Evolutionary conservation across 1,140 invertebrate species (phyloP), one percentile per base, ranked within the genome.

Genomic region (Popillia japonica): DNA sequence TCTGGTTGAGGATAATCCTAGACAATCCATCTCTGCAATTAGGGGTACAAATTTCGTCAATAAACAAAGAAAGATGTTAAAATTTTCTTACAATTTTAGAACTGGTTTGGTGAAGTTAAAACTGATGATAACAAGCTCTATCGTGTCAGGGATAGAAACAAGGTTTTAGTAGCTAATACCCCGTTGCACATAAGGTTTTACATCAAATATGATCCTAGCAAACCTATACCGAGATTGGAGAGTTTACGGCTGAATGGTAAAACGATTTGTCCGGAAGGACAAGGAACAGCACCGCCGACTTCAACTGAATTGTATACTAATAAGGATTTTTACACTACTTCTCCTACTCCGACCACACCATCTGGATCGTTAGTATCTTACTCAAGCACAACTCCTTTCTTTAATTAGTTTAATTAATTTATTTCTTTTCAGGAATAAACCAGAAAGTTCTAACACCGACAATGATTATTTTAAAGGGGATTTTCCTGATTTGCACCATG

Each of bases 91-190:
- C 6, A 42, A 10, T 82, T 85, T 8, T 74, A 87, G 86, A 87
- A 87, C 61, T 87, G 85, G 84, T 87, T 87, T 77, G 86, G 86
- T 8, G 83, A 86, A 78, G 82, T 86, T 0, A 74, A 78, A 78
- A 84, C 82, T 0, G 77, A 81, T 11, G 84, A 87, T 72, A 84
- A 85, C 78, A 84, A 79, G 48, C 83, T 83, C 20, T 87, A 85
- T 76, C 40, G 7, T 4, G 14, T 86, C n/a, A 83, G 83, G 74
- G 85, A 85, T 72, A 81, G 79, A 0, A 81, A 82, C n/a, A 79
- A 81, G 22, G 81, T 83, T 75, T 40, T 86, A 17, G 77, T 77
- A 76, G 76, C 85, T 1, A 81, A 84, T 42, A 79, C 77, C 4
- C 81, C 84, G 7, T 78, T 80, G 8, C 76, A 80, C 8, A 41